Evolutionary conservation across 2,797 vertebrate species (phyloP).

Genomic region (Myiothlypis coronata): DNA sequence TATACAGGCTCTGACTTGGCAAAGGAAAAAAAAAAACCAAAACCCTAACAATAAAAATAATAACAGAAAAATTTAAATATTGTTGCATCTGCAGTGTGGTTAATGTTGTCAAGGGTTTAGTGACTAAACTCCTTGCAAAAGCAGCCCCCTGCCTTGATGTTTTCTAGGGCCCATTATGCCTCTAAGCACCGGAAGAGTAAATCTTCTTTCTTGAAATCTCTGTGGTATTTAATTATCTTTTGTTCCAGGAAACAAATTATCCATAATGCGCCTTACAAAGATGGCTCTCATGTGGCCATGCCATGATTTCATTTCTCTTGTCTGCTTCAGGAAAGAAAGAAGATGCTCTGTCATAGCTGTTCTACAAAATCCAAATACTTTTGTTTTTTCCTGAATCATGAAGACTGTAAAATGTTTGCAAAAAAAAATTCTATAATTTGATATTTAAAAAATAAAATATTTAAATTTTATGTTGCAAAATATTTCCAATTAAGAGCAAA

Average conservation of each 20-base stretch:
- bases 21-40: not conserved
- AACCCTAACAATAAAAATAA: not conserved
- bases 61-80: not conserved
- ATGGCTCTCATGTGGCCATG: not conserved
- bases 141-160: not conserved
- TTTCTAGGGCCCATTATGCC: not conserved
- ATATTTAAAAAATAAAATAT: not conserved
- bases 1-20: not conserved
- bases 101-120: not conserved
- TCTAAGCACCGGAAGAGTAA: not conserved
- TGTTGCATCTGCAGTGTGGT: not conserved
- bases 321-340: not conserved
- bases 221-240: not conserved
- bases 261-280: not conserved
- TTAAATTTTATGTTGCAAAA: not conserved
- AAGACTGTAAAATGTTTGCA: not conserved
- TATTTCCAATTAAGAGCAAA: not conserved
- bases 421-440: not conserved
- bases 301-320: not conserved
- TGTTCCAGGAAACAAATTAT: slow-evolving; percentile 17
- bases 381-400: not conserved
- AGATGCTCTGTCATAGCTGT: not conserved
- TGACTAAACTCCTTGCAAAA: not conserved
- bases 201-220: not conserved
- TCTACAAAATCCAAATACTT: not conserved